Percentiles rank a stretch among this genome's conserved stretches.
phyloP scores from a whole-genome alignment of 2,888 invertebrate genomes.

The Agriopis aurantiaria region DNA sequence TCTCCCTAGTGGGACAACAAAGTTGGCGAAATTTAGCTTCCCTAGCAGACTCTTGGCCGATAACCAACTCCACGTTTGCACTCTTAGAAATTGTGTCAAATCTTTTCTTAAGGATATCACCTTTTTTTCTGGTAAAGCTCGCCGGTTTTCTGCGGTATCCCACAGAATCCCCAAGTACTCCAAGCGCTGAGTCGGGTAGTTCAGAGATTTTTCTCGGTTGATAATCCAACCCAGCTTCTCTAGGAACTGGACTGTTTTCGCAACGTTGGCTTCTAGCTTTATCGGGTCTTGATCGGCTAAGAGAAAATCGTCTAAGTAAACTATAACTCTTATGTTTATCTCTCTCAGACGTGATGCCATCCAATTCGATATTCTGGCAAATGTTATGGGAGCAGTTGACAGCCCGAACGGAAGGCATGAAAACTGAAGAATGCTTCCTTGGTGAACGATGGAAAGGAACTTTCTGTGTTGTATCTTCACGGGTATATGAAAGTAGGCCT shows the following conservation, averaged over 20 bases:
- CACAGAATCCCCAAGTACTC: constrained; percentile 41
- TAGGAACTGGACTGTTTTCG: constrained; percentile 10
- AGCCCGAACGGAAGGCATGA: constrained; percentile 42
- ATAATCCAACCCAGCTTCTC: constrained; percentile 38
- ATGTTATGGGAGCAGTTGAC: constrained; percentile 33
- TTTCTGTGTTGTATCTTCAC: not conserved
- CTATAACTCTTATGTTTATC: constrained; percentile 30
- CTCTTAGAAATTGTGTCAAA: not conserved
- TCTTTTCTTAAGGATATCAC: not conserved
- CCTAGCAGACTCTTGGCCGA: constrained; percentile 28
- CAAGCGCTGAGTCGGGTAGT: constrained; percentile 17
- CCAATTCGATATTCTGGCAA: constrained; percentile 39
- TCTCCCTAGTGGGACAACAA: constrained; percentile 26
- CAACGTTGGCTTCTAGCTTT: not conserved
- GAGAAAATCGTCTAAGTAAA: constrained; percentile 44
- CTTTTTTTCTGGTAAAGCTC: constrained; percentile 27
- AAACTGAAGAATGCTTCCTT: constrained; percentile 20
- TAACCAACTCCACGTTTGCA: constrained; percentile 27
- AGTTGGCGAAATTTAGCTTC: constrained; percentile 30
- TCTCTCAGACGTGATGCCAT: constrained; percentile 30
- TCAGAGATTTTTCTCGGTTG: constrained; percentile 36
- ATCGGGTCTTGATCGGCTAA: constrained; percentile 21
- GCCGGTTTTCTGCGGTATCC: constrained; percentile 35
- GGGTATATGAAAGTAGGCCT: too few relatives aligned
- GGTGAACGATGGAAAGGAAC: constrained; percentile 12